These are phyloP conservation scores for Acholoe squamosa DNA, from an alignment of 2,888 invertebrate genomes.

Conservation along the genomic window DNA sequence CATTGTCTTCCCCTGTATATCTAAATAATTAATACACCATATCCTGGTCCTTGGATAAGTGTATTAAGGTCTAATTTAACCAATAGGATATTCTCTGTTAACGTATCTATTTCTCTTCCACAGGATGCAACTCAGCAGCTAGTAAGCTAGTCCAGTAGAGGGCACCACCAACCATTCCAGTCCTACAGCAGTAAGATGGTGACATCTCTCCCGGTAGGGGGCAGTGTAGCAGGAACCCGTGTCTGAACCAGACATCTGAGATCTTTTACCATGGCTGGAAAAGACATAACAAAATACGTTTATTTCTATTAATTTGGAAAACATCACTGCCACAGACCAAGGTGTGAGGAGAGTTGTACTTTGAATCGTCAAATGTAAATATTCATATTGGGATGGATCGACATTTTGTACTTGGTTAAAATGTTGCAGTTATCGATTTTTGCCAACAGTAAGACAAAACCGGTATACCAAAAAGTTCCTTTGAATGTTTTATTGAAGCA, in stretches of 20 bases:
- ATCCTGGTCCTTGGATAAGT: too few species aligned
- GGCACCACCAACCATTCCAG: conserved; percentile 40
- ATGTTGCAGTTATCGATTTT: too few species aligned
- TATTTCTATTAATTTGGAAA: neutral
- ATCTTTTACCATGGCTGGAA: neutral
- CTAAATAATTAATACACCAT: too few species aligned
- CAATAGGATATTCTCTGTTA: too few species aligned
- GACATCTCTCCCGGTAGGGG: neutral
- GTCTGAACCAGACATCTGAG: neutral
- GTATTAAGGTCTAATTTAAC: too few species aligned
- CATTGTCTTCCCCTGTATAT: too few species aligned
- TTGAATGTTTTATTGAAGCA: too few species aligned
- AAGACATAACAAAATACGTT: neutral
- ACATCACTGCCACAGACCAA: neutral
- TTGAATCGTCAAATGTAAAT: conserved; percentile 3
- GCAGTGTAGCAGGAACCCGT: neutral
- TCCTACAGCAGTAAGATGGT: neutral
- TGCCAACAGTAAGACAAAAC: too few species aligned
- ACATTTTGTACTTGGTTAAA: neutral
- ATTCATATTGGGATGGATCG: neutral
- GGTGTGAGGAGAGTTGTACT: neutral
- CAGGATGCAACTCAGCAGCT: conserved; percentile 53
- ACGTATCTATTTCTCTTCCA: neutral
- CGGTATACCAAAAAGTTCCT: too few species aligned
- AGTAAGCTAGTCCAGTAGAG: conserved; percentile 26